Evolutionary conservation across 2,888 invertebrate genomes (phyloP).

Genomic region (Willowsia nigromaculata): DNA sequence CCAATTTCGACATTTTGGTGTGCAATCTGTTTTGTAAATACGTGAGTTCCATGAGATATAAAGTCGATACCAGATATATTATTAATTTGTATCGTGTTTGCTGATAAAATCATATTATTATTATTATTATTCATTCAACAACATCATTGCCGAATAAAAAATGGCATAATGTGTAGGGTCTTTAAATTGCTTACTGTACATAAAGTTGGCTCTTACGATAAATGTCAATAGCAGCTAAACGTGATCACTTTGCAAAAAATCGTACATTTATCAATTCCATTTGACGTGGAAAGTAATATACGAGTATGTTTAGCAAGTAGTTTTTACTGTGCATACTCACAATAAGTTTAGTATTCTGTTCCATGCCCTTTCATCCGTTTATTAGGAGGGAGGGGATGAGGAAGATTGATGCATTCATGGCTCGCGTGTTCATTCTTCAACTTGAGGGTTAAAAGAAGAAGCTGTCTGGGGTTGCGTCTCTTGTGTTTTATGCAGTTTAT

Average conservation of each 20-base stretch:
- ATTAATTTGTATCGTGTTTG: constrained; percentile 14
- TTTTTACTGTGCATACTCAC: not conserved
- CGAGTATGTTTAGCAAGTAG: constrained; percentile 7
- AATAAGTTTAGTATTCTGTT: not conserved
- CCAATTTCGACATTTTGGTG: not conserved
- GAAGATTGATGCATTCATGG: constrained; percentile 66
- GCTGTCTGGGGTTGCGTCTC: constrained; percentile 55
- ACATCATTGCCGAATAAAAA: not conserved
- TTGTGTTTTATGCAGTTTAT: constrained; percentile 35
- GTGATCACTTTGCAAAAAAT: constrained; percentile 55
- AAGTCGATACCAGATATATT: not conserved
- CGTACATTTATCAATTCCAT: constrained; percentile 44
- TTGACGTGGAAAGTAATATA: not conserved
- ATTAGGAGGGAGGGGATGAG: constrained; percentile 56
- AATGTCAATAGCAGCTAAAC: constrained; percentile 53
- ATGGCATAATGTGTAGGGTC: not conserved
- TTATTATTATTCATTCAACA: not conserved
- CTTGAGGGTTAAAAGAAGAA: constrained; percentile 45
- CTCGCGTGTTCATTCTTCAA: constrained; percentile 56
- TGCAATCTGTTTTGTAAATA: not conserved
- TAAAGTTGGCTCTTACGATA: not conserved
- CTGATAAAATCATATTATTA: not conserved
- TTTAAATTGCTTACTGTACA: not conserved
- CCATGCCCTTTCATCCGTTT: not conserved
- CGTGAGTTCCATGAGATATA: not conserved